A percentile compares a stretch with the other conserved stretches of the same genome.
Conservation (phyloP, 2,888 invertebrate genomes). For the Xestia rhomboidea region DNA sequence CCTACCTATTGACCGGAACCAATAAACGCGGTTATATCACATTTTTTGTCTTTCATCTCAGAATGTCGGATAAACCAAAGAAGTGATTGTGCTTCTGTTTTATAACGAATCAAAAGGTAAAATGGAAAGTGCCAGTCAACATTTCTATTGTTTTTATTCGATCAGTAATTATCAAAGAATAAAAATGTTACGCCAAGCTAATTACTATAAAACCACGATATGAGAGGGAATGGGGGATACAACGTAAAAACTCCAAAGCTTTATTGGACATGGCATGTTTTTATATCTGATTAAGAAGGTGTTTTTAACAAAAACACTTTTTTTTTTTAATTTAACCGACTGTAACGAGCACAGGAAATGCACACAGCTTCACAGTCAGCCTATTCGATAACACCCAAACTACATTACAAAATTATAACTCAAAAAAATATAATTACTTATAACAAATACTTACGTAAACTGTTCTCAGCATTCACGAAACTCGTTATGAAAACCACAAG, state of each 20-base stretch:
- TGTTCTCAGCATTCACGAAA: conserved; percentile 67
- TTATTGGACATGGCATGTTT: not conserved
- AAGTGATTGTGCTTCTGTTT: conserved; percentile 17
- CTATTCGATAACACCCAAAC: conserved; percentile 9
- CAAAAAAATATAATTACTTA: not conserved
- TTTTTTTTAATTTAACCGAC: conserved; percentile 19
- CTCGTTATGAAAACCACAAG: conserved; percentile 67
- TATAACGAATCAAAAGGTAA: not conserved
- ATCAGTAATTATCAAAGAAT: not conserved
- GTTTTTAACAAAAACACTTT: not conserved
- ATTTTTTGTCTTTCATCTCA: not conserved
- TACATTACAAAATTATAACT: not conserved
- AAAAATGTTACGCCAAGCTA: not conserved
- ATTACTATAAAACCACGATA: not conserved
- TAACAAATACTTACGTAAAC: conserved; percentile 71
- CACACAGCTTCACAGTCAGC: not conserved
- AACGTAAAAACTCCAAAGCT: not conserved
- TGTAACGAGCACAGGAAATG: conserved; percentile 17
- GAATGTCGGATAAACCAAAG: conserved; percentile 10
- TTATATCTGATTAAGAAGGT: not conserved
- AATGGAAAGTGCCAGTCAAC: not conserved
- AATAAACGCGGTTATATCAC: conserved; percentile 26
- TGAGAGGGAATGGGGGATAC: not conserved
- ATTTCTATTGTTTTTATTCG: not conserved
- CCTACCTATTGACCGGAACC: conserved; percentile 7